These are phyloP conservation scores for Mastomys natalensis DNA, from an alignment of 2,113 vertebrate species.

Conservation along the genomic window DNA sequence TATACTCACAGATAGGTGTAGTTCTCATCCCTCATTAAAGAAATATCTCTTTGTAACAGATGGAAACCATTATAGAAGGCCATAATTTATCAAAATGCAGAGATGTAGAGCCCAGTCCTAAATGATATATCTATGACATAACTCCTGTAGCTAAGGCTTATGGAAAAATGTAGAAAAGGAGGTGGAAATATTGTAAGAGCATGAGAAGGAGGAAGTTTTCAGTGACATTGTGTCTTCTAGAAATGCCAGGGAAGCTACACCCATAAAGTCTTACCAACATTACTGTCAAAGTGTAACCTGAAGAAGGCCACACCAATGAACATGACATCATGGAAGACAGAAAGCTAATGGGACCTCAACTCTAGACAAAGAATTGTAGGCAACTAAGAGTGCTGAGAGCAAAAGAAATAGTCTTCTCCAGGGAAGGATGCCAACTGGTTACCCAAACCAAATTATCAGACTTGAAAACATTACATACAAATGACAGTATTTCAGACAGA, in stretches of 20 bases:
- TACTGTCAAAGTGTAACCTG: neutral
- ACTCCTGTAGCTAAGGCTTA: neutral
- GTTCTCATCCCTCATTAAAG: neutral
- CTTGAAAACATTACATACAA: neutral
- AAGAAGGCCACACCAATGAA: neutral
- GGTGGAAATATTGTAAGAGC: neutral
- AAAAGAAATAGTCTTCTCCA: neutral
- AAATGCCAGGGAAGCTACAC: neutral
- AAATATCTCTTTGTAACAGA: neutral
- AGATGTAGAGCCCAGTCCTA: neutral
- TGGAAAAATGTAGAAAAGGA: neutral
- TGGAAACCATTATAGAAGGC: neutral
- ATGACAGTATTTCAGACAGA: neutral
- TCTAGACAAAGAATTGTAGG: neutral
- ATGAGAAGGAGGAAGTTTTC: neutral
- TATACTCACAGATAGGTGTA: neutral
- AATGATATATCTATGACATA: too few species aligned
- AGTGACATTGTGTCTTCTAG: neutral
- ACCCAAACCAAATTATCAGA: neutral
- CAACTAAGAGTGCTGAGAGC: neutral
- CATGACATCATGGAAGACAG: neutral
- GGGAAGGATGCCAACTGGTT: neutral
- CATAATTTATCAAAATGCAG: neutral
- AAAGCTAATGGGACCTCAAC: neutral
- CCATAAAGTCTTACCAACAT: neutral